These are phyloP conservation scores for Liparis tanakae DNA, from an alignment of 2,797 vertebrate genomes.

Conservation along the genomic window DNA sequence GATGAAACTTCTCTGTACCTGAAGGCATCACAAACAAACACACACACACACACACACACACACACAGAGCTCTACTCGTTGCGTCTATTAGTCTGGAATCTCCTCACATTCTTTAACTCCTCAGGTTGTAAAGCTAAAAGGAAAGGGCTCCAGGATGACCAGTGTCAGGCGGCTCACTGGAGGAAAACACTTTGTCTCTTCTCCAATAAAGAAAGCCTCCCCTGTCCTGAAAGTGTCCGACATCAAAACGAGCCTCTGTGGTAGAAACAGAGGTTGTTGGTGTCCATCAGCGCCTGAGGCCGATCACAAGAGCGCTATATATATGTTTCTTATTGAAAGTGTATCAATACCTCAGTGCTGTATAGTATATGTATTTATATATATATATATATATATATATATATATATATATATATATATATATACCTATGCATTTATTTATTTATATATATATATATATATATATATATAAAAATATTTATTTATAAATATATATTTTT, in stretches of 20 bases:
- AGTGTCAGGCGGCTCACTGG: slow-evolving; percentile 49
- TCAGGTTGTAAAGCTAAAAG: slow-evolving; percentile 11
- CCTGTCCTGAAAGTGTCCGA: slow-evolving; percentile 75
- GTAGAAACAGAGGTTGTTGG: slow-evolving; percentile 67
- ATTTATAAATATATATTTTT: no score
- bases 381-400: no score
- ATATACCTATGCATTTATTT: no score
- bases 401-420: no score
- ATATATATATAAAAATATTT: no score
- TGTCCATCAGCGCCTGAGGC: slow-evolving; percentile 64
- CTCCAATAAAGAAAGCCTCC: slow-evolving; percentile 55
- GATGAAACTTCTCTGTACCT: slow-evolving; percentile 77
- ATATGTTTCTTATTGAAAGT: no score
- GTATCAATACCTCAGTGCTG: no score
- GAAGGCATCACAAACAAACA: slow-evolving; percentile 63
- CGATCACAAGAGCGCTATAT: slow-evolving; percentile 53
- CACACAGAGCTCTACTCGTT: slow-evolving; percentile 11
- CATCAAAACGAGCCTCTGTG: slow-evolving; percentile 61
- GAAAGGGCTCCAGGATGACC: slow-evolving; percentile 24
- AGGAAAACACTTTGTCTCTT: background rate
- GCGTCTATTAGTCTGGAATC: slow-evolving; percentile 30
- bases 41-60: slow-evolving; percentile 10
- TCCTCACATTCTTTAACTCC: slow-evolving; percentile 30
- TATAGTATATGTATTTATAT: no score
- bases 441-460: no score